Conservation (phyloP, 2,888 invertebrate species). For the Phorcus lineatus region DNA sequence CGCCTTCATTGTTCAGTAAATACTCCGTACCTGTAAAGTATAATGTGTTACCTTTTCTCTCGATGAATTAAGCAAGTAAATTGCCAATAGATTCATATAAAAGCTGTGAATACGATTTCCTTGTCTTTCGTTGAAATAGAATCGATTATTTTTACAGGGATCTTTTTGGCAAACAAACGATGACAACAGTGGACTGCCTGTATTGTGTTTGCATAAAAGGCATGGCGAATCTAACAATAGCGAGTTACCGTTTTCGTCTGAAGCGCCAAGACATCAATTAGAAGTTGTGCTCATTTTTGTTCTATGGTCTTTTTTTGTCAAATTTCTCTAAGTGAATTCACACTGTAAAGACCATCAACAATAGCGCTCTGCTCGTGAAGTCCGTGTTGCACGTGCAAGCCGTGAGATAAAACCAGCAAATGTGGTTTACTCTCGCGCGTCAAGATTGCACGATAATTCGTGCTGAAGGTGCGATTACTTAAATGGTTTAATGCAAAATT, state of each 20-base stretch:
- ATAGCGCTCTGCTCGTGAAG: not conserved
- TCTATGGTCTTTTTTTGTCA: not conserved
- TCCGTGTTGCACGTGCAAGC: not conserved
- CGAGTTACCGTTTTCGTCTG: not conserved
- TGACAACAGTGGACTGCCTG: not conserved
- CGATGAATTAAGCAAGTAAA: too few species aligned
- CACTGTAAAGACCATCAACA: not conserved
- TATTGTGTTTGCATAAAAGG: not conserved
- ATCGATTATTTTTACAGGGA: too few species aligned
- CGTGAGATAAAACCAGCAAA: not conserved
- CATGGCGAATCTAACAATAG: not conserved
- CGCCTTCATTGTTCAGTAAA: too few species aligned
- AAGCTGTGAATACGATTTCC: too few species aligned
- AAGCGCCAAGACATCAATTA: not conserved
- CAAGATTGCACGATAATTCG: not conserved
- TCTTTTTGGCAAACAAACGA: too few species aligned
- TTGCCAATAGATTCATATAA: too few species aligned
- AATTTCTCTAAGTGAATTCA: not conserved
- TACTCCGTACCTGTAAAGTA: too few species aligned
- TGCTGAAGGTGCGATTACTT: not conserved
- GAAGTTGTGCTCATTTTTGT: conserved; percentile 5
- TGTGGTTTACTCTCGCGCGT: not conserved
- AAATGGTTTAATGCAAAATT: conserved; percentile 13
- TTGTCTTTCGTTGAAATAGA: too few species aligned
- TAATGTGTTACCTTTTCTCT: too few species aligned